Percentiles rank a stretch among this genome's conserved stretches.
These are phyloP conservation scores for Sylvia borin DNA, from an alignment of 2,797 vertebrate genomes.

Conservation along the genomic window DNA sequence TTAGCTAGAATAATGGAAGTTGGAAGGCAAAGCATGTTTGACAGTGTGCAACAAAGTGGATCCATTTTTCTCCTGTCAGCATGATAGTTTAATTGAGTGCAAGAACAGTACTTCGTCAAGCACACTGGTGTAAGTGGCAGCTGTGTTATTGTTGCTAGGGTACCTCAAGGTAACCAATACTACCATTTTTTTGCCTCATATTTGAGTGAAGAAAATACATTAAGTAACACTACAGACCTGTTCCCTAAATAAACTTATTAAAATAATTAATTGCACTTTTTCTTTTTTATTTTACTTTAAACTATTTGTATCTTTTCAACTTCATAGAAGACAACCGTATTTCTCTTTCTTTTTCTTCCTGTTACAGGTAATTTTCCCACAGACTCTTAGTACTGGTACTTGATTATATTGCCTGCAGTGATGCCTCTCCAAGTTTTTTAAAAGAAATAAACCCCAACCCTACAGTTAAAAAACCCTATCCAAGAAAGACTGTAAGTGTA, in stretches of 20 bases:
- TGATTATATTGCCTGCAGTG: neutral
- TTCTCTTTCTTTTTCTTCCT: neutral
- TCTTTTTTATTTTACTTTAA: neutral
- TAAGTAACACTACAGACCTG: neutral
- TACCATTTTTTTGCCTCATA: neutral
- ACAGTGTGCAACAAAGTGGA: constrained; percentile 27
- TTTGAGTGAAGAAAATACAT: neutral
- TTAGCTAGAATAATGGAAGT: neutral
- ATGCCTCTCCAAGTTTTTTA: neutral
- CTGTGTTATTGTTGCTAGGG: neutral
- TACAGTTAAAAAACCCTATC: rapidly evolving
- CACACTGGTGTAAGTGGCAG: neutral
- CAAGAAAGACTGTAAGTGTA: neutral
- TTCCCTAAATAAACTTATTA: neutral
- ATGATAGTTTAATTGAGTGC: neutral
- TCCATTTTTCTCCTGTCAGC: constrained; percentile 36
- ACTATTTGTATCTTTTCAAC: neutral
- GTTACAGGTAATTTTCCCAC: neutral
- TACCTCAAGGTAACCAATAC: neutral
- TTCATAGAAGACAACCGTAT: neutral
- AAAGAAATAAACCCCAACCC: neutral
- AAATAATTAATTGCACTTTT: neutral
- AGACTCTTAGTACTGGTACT: neutral
- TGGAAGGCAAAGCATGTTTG: constrained; percentile 6
- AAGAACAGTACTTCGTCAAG: neutral